Evolutionary conservation across 2,797 vertebrate genomes (phyloP).

Genomic region (Peromyscus aztecus): DNA sequence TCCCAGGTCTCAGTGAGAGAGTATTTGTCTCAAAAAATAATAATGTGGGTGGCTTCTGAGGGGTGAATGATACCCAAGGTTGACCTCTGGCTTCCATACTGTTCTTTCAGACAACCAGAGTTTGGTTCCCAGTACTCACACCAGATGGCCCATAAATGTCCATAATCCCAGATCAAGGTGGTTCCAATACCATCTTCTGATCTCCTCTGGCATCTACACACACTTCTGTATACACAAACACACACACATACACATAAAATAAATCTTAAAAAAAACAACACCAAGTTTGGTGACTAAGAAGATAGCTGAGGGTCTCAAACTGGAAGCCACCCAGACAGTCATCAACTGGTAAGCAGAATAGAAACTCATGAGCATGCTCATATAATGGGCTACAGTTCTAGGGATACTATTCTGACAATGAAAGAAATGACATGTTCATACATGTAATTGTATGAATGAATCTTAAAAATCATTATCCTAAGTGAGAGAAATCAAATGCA

Average conservation of each 20-base stretch:
- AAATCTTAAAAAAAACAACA: neutral
- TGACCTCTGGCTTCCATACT: neutral
- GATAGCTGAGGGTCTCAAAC: neutral
- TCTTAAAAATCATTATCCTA: neutral
- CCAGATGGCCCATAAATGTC: neutral
- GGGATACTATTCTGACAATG: neutral
- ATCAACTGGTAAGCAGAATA: neutral
- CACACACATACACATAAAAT: no score
- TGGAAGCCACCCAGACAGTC: neutral
- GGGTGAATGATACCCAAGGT: neutral
- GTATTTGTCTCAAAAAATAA: neutral
- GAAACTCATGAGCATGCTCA: accelerated
- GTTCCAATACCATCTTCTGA: neutral
- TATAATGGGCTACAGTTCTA: neutral
- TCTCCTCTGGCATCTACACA: neutral
- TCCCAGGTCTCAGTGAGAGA: neutral
- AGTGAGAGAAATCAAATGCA: constrained; percentile 10
- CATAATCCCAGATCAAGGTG: neutral
- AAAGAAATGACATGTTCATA: constrained; percentile 4
- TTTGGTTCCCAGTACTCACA: neutral
- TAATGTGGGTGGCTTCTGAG: neutral
- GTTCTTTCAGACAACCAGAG: neutral
- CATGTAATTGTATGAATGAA: neutral
- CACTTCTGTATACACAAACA: neutral
- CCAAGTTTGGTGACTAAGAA: neutral